A percentile compares a stretch with the other conserved stretches of the same genome.
Evolutionary conservation across 2,113 vertebrate species (phyloP).

Genomic region (Anguilla japonica): DNA sequence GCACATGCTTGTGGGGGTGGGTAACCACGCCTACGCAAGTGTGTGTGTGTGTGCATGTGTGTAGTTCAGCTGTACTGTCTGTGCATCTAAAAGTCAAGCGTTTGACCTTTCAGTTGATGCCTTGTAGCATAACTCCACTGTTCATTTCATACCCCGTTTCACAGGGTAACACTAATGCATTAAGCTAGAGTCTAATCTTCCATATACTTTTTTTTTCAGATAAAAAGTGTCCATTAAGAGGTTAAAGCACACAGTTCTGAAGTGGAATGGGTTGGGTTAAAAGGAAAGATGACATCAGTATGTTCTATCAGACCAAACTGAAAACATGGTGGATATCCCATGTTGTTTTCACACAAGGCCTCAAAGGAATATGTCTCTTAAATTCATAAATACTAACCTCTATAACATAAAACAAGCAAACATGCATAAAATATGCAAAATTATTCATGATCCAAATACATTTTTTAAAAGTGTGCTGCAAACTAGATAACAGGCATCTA

Average conservation of each 20-base stretch:
- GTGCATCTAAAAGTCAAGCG: not conserved
- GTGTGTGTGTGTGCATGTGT: not conserved
- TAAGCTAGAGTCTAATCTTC: conserved; percentile 1
- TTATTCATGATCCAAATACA: not conserved
- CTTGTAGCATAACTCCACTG: not conserved
- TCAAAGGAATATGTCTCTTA: not conserved
- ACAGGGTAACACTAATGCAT: not conserved
- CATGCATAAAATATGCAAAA: no score
- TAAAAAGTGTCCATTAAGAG: not conserved
- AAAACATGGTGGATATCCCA: not conserved
- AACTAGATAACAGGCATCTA: no score
- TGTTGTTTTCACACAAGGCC: not conserved
- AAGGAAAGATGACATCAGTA: not conserved
- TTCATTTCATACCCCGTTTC: not conserved
- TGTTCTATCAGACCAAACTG: not conserved
- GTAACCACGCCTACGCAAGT: no score
- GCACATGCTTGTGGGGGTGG: no score
- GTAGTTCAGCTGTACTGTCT: not conserved
- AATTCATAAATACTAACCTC: not conserved
- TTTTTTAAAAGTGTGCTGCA: no score
- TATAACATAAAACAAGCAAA: not conserved
- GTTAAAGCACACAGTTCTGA: not conserved
- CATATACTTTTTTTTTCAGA: not conserved
- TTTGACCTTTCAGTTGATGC: not conserved
- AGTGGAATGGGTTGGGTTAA: not conserved